phyloP scores from a whole-genome alignment of 1,140 invertebrate species.

The Heliothis virescens region DNA sequence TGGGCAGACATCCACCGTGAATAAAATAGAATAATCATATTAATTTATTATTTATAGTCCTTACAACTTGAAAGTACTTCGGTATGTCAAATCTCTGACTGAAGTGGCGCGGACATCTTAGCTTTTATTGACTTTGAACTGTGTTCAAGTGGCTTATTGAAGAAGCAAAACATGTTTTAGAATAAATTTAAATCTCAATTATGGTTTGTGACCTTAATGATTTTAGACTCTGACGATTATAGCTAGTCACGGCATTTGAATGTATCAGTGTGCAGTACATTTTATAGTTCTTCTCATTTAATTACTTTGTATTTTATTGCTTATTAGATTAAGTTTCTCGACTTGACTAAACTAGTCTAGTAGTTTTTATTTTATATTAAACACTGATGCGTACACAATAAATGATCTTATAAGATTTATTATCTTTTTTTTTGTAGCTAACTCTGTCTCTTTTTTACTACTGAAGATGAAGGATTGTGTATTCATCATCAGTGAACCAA shows the following conservation, averaged over 20 bases:
- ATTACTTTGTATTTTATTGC: not conserved
- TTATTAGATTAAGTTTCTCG: not conserved
- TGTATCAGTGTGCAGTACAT: not conserved
- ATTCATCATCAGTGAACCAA: too few relatives aligned
- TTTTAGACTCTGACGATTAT: not conserved
- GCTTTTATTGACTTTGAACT: too few relatives aligned
- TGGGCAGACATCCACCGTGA: not conserved
- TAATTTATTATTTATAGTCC: too few relatives aligned
- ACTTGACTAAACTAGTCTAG: not conserved
- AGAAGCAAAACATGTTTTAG: too few relatives aligned
- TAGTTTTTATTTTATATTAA: not conserved
- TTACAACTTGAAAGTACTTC: too few relatives aligned
- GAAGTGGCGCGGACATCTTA: too few relatives aligned
- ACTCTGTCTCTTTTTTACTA: not conserved
- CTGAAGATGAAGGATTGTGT: too few relatives aligned
- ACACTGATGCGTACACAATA: not conserved
- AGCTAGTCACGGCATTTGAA: conserved; percentile 6
- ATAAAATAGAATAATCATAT: not conserved
- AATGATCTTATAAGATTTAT: not conserved
- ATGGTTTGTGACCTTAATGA: too few relatives aligned
- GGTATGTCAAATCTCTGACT: too few relatives aligned
- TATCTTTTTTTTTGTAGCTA: not conserved
- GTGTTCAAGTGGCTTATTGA: too few relatives aligned
- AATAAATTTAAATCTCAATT: too few relatives aligned
- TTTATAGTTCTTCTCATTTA: not conserved